These are phyloP conservation scores for Drosophila kikkawai DNA, from an alignment of 1,140 invertebrate genomes.

Conservation along the genomic window DNA sequence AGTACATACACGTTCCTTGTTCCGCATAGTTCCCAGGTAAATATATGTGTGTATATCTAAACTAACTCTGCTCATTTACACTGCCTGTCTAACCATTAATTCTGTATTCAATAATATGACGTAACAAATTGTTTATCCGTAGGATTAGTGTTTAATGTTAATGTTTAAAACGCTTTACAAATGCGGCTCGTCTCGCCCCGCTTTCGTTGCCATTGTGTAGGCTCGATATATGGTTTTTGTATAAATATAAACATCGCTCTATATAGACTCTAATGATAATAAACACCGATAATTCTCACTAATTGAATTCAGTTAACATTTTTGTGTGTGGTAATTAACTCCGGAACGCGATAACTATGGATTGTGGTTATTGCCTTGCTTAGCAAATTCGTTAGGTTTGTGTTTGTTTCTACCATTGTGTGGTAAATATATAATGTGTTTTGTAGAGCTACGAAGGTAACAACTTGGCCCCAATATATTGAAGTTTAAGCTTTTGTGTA, in stretches of 20 bases:
- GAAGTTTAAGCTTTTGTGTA: conserved; percentile 52
- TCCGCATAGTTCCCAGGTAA: conserved; percentile 78
- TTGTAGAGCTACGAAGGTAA: conserved; percentile 56
- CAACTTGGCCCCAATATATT: conserved; percentile 74
- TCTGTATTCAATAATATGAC: conserved; percentile 44
- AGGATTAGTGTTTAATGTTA: conserved; percentile 33
- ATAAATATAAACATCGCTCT: conserved; percentile 43
- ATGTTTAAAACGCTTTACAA: conserved; percentile 76
- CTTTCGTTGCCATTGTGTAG: conserved; percentile 63
- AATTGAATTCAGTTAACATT: conserved; percentile 77
- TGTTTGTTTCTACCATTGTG: conserved; percentile 39
- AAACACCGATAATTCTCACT: conserved; percentile 65
- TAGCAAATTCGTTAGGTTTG: conserved; percentile 82
- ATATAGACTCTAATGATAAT: conserved; percentile 49
- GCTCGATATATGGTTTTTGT: conserved; percentile 48
- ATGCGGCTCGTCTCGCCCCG: conserved; percentile 46
- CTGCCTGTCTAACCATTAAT: conserved; percentile 51
- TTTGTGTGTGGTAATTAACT: conserved; percentile 46
- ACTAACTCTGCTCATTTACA: conserved; percentile 65
- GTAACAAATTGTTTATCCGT: conserved; percentile 64
- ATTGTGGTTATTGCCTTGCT: conserved; percentile 77
- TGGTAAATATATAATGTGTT: conserved; percentile 34
- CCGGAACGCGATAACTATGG: conserved; percentile 63
- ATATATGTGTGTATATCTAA: conserved; percentile 51
- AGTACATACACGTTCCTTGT: conserved; percentile 54